phyloP scores from a whole-genome alignment of 1,140 invertebrate species.

The Neodiprion pinetum region DNA sequence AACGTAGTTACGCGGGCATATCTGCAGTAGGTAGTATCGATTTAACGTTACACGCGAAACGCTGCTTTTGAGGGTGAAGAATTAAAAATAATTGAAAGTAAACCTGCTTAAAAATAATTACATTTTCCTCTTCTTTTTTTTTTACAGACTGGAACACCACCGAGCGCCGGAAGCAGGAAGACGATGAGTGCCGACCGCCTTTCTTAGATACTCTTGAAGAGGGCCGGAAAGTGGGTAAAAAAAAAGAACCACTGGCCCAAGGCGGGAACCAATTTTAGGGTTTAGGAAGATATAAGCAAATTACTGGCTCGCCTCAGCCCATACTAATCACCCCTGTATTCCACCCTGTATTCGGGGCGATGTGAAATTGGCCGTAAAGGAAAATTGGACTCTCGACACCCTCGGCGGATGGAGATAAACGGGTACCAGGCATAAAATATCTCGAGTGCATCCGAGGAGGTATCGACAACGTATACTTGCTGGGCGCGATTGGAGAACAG shows the following conservation, averaged over 20 bases:
- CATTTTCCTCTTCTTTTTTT: constrained; percentile 27
- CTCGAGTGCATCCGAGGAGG: neutral
- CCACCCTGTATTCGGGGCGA: neutral
- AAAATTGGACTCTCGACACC: neutral
- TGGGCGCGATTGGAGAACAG: neutral
- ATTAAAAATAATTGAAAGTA: constrained; percentile 20
- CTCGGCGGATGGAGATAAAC: neutral
- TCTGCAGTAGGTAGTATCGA: no score
- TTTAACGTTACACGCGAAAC: neutral
- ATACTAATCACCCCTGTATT: neutral
- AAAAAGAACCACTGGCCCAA: neutral
- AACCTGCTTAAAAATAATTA: constrained; percentile 25
- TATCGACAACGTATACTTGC: neutral
- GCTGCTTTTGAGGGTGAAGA: neutral
- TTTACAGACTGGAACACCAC: constrained; percentile 25
- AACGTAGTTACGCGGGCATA: no score
- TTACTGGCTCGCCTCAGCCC: constrained; percentile 9
- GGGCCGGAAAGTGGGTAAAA: neutral
- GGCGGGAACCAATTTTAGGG: neutral
- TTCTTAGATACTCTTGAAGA: neutral
- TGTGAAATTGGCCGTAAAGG: constrained; percentile 14
- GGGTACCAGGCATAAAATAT: neutral
- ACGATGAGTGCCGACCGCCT: no score
- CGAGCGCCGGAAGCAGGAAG: neutral
- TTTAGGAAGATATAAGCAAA: constrained; percentile 3